Base-by-base conservation (phyloP, 2,113 vertebrate species). In the Monopterus albus region DNA sequence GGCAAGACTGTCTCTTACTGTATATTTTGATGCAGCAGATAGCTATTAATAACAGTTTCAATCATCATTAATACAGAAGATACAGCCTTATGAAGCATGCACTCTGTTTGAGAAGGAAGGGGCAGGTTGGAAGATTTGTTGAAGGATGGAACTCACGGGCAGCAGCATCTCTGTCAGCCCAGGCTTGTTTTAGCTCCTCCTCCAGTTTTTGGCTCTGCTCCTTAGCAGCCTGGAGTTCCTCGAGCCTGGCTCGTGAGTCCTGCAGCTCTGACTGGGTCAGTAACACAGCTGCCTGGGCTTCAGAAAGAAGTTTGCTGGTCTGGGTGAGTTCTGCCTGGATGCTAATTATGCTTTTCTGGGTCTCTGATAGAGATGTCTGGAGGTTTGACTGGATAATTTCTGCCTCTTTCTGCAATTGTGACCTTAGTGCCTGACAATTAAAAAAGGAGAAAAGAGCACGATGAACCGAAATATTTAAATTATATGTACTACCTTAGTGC, bases 261-360 rank as follows among this genome's bases (percentile, higher is more conserved):
- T 55, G 79, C 15, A 96, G 87, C 39, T 93, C 78, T 23, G 60
- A 84, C 74, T 87, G 91, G 25, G 94, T 83, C 49, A 88, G 68
- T 2, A 84, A 68, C 84, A 95, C 81, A 46, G 90, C 88, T 67
- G 87, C 69, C 56, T 86, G 84, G 0, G 77, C 25, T 6, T 85
- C 88, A 81, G 87, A 77, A 4, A 91, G 3, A 61, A 15, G 39
- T 63, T 67, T 60, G 31, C 72, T 88, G 0, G 76, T 43, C 1
- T 82, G 87, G 0, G 80, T 11, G 59, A 97, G 87, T 60, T 96
- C 94, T 15, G n/a, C 46, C 56, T 86, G 91, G 35, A 93, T 92
- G 15, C 64, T 81, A 20, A 50, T 76, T 21, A 95, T 83, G 28
- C 86, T 88, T 67, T 83, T 81, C 63, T 87, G 85, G 0, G 52